Base-by-base conservation (phyloP, 2,113 vertebrate species). In the Ptilonorhynchus violaceus region DNA sequence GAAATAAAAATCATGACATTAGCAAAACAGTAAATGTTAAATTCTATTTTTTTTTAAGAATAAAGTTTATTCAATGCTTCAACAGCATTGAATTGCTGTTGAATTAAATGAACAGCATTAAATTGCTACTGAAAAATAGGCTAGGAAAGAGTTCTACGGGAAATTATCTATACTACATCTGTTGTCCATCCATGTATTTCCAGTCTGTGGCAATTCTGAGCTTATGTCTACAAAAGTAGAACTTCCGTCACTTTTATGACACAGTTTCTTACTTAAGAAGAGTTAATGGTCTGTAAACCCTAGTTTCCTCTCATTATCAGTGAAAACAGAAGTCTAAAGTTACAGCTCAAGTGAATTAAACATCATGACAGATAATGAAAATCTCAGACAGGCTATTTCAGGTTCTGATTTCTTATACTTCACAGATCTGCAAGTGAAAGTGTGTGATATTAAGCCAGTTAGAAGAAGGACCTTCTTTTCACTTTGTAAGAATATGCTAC, bases 401-500 rank as follows among this genome's bases (percentile, higher is more conserved):
- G 31, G 17, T 33, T 93, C 49, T 89, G 44, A 77, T 62, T 80
- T 90, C 94, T 97, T 95, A 59, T 86, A 41, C 66, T 91, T 93
- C 58, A 85, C 35, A 95, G 85, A 96, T 67, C 46, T 72, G 19
- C 25, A 89, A 30, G 63, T 52, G 30, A 94, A 97, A 97, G 85
- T 55, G 53, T 75, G 81, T 37, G 23, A 20, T 84, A 56, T 85
- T 94, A 91, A 96, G 52, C 58, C 85, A 97, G 81, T 96, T 96
- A 96, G 94, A 93, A 47, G 42, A 92, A 42, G 49, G 70, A 63
- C 66, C 68, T 92, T 93, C 56, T 84, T 95, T 75, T 92, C 35
- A 18, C 50, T 96, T 94, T 86, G 46, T 68, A 89, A 85, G 89
- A 91, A 94, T 85, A 49, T 60, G 59, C 89, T 97, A 93, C 83